These are phyloP conservation scores for Clamator glandarius DNA, from an alignment of 2,797 vertebrate genomes.

Conservation along the genomic window DNA sequence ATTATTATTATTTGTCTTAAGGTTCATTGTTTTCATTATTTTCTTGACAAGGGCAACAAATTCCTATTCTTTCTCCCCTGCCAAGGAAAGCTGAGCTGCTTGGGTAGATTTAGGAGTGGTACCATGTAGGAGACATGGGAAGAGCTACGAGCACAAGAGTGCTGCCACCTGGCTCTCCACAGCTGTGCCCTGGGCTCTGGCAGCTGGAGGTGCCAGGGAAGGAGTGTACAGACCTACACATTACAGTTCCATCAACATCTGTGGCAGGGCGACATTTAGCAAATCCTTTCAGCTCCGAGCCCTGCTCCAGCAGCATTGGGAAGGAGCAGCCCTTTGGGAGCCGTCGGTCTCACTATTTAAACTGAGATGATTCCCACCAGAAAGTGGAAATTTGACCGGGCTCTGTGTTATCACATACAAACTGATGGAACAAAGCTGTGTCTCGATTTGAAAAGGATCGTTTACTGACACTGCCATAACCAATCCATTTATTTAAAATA, in stretches of 20 bases:
- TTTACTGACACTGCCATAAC: conserved; percentile 17
- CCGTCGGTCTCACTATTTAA: background rate
- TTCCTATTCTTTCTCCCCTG: background rate
- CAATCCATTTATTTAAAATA: background rate
- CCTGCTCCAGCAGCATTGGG: background rate
- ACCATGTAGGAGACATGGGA: background rate
- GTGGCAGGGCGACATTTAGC: background rate
- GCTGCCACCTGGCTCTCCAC: conserved; percentile 28
- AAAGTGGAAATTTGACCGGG: conserved; percentile 45
- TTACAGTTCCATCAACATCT: background rate
- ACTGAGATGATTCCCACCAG: conserved; percentile 44
- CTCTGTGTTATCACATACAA: background rate
- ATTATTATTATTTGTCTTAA: background rate
- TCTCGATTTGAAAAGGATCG: background rate
- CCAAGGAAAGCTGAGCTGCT: conserved; percentile 29
- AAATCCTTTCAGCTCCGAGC: background rate
- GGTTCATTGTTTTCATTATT: conserved; percentile 13
- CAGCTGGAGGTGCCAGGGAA: conserved; percentile 43
- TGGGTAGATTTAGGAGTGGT: background rate
- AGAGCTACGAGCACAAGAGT: background rate
- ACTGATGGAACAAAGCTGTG: conserved; percentile 39
- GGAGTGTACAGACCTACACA: background rate
- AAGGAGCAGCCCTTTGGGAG: background rate
- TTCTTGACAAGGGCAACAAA: conserved; percentile 37
- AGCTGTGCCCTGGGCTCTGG: background rate